Base-by-base conservation (phyloP, 2,113 vertebrate genomes). In the Athene cunicularia region DNA sequence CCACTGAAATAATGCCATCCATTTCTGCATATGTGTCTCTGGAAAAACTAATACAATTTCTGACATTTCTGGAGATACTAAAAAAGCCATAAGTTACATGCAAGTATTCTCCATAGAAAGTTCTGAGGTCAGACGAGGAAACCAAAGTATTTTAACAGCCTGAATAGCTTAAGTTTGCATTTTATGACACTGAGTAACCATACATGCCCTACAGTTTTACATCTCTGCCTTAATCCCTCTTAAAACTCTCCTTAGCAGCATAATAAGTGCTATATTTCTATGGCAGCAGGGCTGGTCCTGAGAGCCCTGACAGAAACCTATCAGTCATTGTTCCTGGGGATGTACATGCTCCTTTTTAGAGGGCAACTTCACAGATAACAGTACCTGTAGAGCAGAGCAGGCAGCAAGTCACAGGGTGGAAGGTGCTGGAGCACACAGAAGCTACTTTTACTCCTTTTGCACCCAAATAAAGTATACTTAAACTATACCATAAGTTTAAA, bases 71-170 rank as follows among this genome's bases (percentile, higher is more conserved):
- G 93, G 83, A 97, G 80, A 94, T 50, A 53, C 53, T 58, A 77
- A 96, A 86, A 82, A 72, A 89, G 50, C 68, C 35, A 0, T 95
- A 80, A 93, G 76, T 73, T 58, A 88, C 64, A 63, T 68, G 14
- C 22, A 72, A 85, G 59, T 50, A 89, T 53, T 93, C 88, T 90
- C 86, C 86, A 90, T 22, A 66, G 81, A 96, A 87, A 80, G 80
- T 93, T 91, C 90, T 94, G 91, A 86, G 93, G 92, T 94, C 92
- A 96, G 80, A 84, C 73, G 28, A 97, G 93, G 94, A 96, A 97
- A 93, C 58, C 26, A 0, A 96, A 92, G 45, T 76, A 92, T 94
- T 94, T 96, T 91, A 93, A 93, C 90, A 95, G 75, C 83, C 80
- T 94, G 56, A 94, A 92, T 53, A 92, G 60, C 49, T 95, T 81